These are phyloP conservation scores for Columba livia DNA, from an alignment of 2,113 vertebrate species.

Conservation along the genomic window DNA sequence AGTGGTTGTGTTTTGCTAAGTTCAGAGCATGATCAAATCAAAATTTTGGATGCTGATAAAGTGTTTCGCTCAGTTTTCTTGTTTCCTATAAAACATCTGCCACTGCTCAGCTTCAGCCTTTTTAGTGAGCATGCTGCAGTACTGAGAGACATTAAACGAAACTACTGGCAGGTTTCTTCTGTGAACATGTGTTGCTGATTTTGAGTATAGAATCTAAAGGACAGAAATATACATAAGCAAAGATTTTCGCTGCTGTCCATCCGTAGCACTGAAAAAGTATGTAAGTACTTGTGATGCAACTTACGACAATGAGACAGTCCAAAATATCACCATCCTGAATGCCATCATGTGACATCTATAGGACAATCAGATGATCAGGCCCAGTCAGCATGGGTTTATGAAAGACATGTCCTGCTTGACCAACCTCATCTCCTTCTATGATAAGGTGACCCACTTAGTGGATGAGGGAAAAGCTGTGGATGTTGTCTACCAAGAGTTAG, in stretches of 20 bases:
- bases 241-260: neutral
- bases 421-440: neutral
- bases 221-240: neutral
- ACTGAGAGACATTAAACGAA: neutral
- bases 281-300: accelerated
- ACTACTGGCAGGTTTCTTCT: neutral
- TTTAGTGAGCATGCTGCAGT: neutral
- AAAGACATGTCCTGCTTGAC: neutral
- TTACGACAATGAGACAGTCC: neutral
- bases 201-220: neutral
- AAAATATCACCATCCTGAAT: neutral
- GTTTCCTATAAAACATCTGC: neutral
- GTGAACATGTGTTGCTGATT: neutral
- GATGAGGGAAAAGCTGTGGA: neutral
- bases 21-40: neutral
- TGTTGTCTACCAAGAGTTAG: neutral
- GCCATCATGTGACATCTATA: neutral
- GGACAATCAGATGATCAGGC: neutral
- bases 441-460: neutral
- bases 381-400: neutral
- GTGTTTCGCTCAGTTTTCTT: neutral
- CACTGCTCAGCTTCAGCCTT: neutral
- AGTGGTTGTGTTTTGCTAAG: neutral
- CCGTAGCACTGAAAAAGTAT: neutral
- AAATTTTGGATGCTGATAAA: neutral